Evolutionary conservation across 1,140 invertebrate genomes (phyloP), one percentile per base, ranked within the genome.

Genomic region (Luehdorfia chinensis): DNA sequence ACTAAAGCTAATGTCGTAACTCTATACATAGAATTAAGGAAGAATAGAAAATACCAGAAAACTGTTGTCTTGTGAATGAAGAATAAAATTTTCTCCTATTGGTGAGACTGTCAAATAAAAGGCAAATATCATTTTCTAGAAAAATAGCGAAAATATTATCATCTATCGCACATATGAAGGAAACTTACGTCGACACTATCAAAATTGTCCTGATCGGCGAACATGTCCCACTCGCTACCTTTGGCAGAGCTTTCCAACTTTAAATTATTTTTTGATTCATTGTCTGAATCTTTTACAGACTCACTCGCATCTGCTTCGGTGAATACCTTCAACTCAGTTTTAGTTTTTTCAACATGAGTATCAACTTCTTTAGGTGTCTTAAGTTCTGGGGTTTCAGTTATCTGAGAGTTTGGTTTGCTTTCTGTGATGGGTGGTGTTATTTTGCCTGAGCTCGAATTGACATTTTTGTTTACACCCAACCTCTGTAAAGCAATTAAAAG

Each of bases 181-280:
- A n/a, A n/a, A n/a, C 93, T 92, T 89, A 97, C 96, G 90, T 93
- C 93, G 69, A 94, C 93, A 84, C 92, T 93, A 57, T 93, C 90
- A 76, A 96, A 95, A 74, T 93, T 94, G 74, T 98, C 96, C 45
- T 93, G 93, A 79, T 96, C 94, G 2, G 94, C 94, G 87, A 96
- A 96, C 93, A 96, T 96, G 71, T 95, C 94, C 91, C 93, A 92
- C 64, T 93, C 90, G 34, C 91, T 88, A 27, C 86, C 76, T 59
- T 90, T 91, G 1, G 36, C 39, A 1, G 58, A 57, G 59, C 71
- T 87, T 27, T 73, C 72, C 50, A 55, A 66, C 58, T 54, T 64
- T 13, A 47, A 16, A 21, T n/a, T n/a, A n/a, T n/a, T n/a, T n/a
- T n/a, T n/a, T n/a, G 44, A 33, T n/a, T 47, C 13, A 15, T 14